phyloP scores from a whole-genome alignment of 2,113 vertebrate species.

The Muntiacus reevesi region DNA sequence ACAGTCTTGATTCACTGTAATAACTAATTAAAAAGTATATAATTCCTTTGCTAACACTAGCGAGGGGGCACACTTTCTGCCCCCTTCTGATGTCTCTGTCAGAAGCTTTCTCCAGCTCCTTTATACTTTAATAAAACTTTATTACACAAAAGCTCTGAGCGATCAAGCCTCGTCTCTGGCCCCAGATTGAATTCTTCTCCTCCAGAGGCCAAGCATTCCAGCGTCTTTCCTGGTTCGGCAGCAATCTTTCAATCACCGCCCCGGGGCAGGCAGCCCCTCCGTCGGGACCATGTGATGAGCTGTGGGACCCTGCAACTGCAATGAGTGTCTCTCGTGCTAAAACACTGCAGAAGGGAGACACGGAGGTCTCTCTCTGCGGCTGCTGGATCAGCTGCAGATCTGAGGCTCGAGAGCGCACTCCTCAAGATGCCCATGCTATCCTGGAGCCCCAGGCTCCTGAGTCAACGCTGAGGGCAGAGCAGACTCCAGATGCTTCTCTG shows the following conservation, averaged over 20 bases:
- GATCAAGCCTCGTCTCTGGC: background rate
- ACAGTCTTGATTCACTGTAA: background rate
- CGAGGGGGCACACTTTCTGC: background rate
- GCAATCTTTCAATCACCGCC: background rate
- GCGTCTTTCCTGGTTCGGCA: background rate
- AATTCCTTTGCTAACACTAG: background rate
- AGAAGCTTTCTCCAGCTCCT: background rate
- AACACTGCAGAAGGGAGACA: background rate
- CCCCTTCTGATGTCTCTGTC: background rate
- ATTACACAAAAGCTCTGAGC: background rate
- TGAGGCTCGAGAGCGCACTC: background rate
- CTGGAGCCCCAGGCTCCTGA: rapidly evolving
- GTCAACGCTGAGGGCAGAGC: background rate
- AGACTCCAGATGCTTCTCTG: rapidly evolving
- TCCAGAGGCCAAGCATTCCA: background rate
- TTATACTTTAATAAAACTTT: background rate
- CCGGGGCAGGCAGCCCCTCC: background rate
- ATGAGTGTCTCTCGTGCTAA: background rate
- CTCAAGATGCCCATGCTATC: rapidly evolving
- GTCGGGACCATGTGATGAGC: rapidly evolving
- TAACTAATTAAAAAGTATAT: background rate
- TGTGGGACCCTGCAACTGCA: background rate
- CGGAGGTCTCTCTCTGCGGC: rapidly evolving
- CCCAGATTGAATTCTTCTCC: background rate
- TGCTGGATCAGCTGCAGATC: background rate